Evolutionary conservation across 2,797 vertebrate species (phyloP).

Genomic region (Hydrolagus colliei): DNA sequence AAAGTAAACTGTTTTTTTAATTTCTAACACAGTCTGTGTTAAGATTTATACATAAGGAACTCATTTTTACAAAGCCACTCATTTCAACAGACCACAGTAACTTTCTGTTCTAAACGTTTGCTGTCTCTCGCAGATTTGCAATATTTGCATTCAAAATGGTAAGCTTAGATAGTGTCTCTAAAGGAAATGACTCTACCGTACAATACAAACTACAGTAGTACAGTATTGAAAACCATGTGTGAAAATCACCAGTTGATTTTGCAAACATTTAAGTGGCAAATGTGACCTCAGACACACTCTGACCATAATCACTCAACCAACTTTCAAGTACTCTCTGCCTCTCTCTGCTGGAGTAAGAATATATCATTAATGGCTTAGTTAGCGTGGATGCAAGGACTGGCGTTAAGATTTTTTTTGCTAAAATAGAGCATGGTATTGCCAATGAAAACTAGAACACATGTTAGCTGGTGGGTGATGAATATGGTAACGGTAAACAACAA

Average conservation of each 20-base stretch:
- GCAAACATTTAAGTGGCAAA: background rate
- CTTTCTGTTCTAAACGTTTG: too few relatives aligned
- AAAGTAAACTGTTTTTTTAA: background rate
- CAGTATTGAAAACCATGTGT: background rate
- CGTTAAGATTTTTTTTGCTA: background rate
- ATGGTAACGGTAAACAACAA: background rate
- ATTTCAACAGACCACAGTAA: too few relatives aligned
- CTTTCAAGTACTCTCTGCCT: background rate
- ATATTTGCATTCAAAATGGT: too few relatives aligned
- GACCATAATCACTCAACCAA: background rate
- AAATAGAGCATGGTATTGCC: background rate
- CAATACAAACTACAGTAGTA: background rate
- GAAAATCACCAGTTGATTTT: background rate
- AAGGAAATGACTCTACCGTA: background rate
- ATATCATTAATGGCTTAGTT: too few relatives aligned
- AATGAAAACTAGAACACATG: background rate
- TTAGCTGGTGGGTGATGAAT: too few relatives aligned
- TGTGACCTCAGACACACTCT: background rate
- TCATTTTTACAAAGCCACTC: too few relatives aligned
- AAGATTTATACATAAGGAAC: background rate
- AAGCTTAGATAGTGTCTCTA: background rate
- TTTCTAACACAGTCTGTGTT: background rate
- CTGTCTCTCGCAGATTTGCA: background rate
- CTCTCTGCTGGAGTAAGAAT: background rate
- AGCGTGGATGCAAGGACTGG: background rate